Percentiles rank a stretch among this genome's conserved stretches.
Evolutionary conservation across 2,797 vertebrate genomes (phyloP).

Genomic region (Uromys caudimaculatus): DNA sequence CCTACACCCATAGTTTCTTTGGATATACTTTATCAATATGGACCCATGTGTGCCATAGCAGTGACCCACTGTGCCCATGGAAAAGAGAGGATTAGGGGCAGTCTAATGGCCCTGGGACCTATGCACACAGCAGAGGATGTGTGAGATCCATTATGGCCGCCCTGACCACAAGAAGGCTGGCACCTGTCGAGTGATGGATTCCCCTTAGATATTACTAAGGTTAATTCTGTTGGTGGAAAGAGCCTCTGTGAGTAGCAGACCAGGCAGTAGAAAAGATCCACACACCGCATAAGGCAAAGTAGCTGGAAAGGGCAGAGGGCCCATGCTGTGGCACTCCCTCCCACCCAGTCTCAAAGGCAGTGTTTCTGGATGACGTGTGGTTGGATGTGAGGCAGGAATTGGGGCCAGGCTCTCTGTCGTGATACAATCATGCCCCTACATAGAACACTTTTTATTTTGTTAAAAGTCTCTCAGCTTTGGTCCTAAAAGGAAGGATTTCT

Average conservation of each 20-base stretch:
- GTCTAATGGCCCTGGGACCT: neutral
- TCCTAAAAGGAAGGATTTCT: neutral
- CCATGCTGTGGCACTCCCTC: neutral
- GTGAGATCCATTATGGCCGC: neutral
- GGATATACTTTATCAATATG: neutral
- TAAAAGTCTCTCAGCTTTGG: slow-evolving; percentile 2
- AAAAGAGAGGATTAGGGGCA: neutral
- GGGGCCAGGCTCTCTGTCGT: neutral
- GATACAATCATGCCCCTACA: neutral
- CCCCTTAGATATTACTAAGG: neutral
- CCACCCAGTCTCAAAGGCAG: neutral
- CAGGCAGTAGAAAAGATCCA: neutral
- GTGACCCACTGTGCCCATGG: neutral
- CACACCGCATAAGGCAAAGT: neutral
- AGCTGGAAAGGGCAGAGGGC: no score
- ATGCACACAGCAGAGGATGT: neutral
- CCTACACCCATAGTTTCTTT: neutral
- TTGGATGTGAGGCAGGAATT: neutral
- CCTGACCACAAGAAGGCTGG: neutral
- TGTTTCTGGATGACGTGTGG: neutral
- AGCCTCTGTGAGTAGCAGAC: neutral
- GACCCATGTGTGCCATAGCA: neutral
- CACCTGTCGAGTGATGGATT: neutral
- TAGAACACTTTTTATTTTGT: neutral
- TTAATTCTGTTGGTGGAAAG: neutral